These are phyloP conservation scores for Falcunculus frontatus DNA, from an alignment of 2,113 vertebrate species.

Conservation along the genomic window DNA sequence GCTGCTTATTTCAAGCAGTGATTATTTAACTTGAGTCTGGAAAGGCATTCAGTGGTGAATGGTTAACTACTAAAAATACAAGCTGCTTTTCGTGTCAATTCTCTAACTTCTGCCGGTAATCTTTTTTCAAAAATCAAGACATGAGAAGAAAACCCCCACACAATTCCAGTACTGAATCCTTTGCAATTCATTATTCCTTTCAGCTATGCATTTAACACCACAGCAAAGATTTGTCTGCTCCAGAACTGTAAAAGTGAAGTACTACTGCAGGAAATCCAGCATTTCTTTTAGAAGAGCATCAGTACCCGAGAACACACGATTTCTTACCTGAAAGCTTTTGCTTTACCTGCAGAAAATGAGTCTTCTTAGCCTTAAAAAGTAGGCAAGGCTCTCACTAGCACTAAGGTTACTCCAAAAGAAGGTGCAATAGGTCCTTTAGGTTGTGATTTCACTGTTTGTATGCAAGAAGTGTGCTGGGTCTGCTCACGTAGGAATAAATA, in stretches of 20 bases:
- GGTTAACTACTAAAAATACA: conserved; percentile 37
- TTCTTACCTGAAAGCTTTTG: conserved; percentile 77
- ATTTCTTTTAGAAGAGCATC: conserved; percentile 55
- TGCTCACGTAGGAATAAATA: conserved; percentile 79
- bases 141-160: neutral
- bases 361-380: conserved; percentile 38
- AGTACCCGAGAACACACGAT: conserved; percentile 43
- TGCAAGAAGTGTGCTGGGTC: conserved; percentile 70
- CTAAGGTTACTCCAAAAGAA: conserved; percentile 62
- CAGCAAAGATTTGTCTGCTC: neutral
- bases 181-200: conserved; percentile 44
- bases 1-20: conserved; percentile 15
- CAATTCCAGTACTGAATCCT: conserved; percentile 4
- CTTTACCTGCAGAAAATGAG: conserved; percentile 64
- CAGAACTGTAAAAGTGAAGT: conserved; percentile 66
- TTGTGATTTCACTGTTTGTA: conserved; percentile 68
- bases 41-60: neutral
- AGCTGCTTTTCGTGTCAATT: conserved; percentile 1
- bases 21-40: neutral
- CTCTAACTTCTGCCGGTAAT: conserved; percentile 15
- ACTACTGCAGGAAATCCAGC: conserved; percentile 28
- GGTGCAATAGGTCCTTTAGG: conserved; percentile 49
- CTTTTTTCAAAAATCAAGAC: conserved; percentile 58
- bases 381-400: conserved; percentile 45
- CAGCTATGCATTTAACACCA: conserved; percentile 24